phyloP scores from a whole-genome alignment of 2,888 invertebrate genomes.

The Stenotaenia linearis region DNA sequence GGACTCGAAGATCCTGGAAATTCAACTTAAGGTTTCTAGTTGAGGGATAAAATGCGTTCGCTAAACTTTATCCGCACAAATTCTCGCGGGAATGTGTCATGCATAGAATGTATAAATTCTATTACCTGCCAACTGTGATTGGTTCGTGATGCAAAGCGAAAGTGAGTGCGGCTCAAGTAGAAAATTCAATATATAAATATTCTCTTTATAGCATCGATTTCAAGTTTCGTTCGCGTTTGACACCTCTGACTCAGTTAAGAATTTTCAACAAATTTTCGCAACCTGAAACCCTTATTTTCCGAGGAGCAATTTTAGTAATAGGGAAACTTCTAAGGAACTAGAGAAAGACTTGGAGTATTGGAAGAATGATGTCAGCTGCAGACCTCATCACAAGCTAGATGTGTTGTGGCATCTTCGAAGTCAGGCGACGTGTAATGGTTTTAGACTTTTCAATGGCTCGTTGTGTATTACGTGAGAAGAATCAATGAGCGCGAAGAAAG shows the following conservation, averaged over 20 bases:
- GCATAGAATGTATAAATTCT: not conserved
- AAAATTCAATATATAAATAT: not conserved
- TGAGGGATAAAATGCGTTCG: not conserved
- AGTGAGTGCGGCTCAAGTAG: not conserved
- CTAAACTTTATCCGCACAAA: not conserved
- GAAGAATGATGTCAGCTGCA: not conserved
- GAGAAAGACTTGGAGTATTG: not conserved
- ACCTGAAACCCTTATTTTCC: no score
- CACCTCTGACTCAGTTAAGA: not conserved
- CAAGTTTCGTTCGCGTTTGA: not conserved
- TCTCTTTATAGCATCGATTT: not conserved
- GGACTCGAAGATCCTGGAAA: not conserved
- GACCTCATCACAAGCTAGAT: not conserved
- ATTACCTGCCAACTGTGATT: not conserved
- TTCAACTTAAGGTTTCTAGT: not conserved
- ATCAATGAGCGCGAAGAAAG: not conserved
- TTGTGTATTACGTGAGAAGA: not conserved
- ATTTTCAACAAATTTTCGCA: not conserved
- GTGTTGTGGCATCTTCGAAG: not conserved
- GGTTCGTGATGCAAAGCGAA: not conserved
- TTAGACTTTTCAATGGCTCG: constrained; percentile 6
- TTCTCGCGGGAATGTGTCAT: not conserved
- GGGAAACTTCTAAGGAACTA: not conserved
- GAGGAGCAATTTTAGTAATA: not conserved
- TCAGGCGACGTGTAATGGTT: not conserved